Evolutionary conservation across 2,797 vertebrate species (phyloP), one percentile per base, ranked within the genome.

Genomic region (Kryptopterus vitreolus): DNA sequence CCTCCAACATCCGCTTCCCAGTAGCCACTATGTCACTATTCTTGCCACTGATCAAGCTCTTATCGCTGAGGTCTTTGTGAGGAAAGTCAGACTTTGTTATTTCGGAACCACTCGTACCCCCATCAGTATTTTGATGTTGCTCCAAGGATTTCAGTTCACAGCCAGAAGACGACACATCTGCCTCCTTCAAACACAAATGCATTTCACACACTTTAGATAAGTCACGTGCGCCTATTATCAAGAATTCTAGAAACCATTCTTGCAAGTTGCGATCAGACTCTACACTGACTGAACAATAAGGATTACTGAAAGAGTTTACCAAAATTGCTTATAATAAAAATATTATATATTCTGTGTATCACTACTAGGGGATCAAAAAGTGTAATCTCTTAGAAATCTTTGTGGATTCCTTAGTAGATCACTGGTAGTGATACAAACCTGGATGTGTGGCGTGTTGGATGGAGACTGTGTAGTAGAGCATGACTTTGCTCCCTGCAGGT

Each of bases 401-500:
- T 24, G 12, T n/a, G n/a, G n/a, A n/a, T n/a, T n/a, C n/a, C n/a
- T n/a, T n/a, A n/a, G n/a, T n/a, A n/a, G n/a, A n/a, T 68, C 38
- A 62, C 4, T 24, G n/a, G 57, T 26, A 33, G 29, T 71, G 20
- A 66, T 81, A 48, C 83, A 61, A 61, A 86, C 85, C 85, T 85
- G 81, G 43, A 53, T 53, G 35, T 13, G 48, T 38, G 55, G 53
- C 48, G 52, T 52, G 26, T 57, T 79, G 33, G 94, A 95, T 22
- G 93, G 92, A 0, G 96, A 96, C 84, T 90, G 91, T 3, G 90
- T 80, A 78, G 85, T 92, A 0, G 95, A 94, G 86, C 94, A 94
- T 43, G 94, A 95, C 80, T 93, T 92, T 61, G 95, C 94, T 35
- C 95, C 93, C 11, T 95, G 95, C 90, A 99, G 92, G 90, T 98